Evolutionary conservation across 2,888 invertebrate species (phyloP).

Genomic region (Agrochola lota): DNA sequence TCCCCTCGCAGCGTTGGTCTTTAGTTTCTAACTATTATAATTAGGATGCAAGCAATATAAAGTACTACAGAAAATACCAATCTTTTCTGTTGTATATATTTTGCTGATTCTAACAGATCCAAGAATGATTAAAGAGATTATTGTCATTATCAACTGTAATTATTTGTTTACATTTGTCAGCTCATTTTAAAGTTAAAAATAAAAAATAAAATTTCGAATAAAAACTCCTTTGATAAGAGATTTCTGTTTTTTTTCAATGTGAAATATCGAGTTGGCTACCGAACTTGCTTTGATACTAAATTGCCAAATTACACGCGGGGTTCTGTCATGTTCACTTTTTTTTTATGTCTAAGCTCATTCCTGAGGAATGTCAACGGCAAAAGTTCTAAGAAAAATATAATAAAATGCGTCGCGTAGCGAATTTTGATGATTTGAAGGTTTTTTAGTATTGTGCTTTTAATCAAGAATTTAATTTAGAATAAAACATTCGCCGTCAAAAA

Average conservation of each 20-base stretch:
- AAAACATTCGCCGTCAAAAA: neutral
- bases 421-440: constrained; percentile 27
- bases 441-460: neutral
- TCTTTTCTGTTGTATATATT: neutral
- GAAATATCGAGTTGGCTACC: neutral
- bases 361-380: constrained; percentile 3
- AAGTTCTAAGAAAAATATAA: constrained; percentile 42
- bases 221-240: neutral
- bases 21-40: too few species aligned
- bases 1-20: too few species aligned
- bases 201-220: too few species aligned
- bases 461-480: too few species aligned
- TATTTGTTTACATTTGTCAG: neutral
- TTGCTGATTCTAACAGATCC: neutral
- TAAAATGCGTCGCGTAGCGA: constrained; percentile 34
- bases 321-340: constrained; percentile 11
- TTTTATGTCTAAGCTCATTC: constrained; percentile 16
- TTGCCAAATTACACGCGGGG: constrained; percentile 19
- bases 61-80: neutral
- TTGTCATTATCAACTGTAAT: neutral
- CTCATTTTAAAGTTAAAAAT: neutral
- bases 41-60: neutral
- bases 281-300: constrained; percentile 28
- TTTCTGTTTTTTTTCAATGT: neutral
- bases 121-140: neutral